phyloP scores from a whole-genome alignment of 1,140 invertebrate genomes.

The Drusus annulatus region DNA sequence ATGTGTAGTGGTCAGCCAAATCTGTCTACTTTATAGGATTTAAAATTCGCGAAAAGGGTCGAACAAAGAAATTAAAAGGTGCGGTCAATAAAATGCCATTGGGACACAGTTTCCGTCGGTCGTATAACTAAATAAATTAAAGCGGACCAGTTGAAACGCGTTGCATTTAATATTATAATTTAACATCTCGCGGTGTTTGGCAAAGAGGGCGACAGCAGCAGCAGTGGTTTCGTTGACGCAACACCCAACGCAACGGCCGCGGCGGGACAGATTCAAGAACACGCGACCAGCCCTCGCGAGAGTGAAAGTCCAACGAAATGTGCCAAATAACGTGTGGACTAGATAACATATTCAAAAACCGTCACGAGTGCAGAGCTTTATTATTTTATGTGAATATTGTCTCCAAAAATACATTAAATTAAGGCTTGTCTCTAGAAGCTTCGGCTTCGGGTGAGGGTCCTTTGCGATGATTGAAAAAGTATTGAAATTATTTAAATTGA shows the following conservation, averaged over 20 bases:
- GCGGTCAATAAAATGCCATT: background rate
- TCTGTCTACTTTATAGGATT: too few species aligned
- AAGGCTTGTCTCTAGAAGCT: too few species aligned
- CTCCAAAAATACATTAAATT: too few species aligned
- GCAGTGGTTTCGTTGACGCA: background rate
- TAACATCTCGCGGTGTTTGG: background rate
- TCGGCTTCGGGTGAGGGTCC: too few species aligned
- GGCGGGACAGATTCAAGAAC: background rate
- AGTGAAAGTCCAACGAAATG: conserved; percentile 13
- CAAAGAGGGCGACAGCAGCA: background rate
- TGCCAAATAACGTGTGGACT: background rate
- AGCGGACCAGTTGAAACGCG: background rate
- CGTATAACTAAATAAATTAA: background rate
- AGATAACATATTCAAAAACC: background rate
- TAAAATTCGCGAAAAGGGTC: background rate
- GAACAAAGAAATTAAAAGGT: background rate
- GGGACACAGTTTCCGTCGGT: background rate
- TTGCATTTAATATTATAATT: background rate
- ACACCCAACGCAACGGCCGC: too few species aligned
- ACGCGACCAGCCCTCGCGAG: background rate
- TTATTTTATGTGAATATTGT: too few species aligned
- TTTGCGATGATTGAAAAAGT: too few species aligned
- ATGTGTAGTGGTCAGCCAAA: too few species aligned
- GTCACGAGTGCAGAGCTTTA: background rate
- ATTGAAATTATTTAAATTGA: too few species aligned